phyloP scores from a whole-genome alignment of 2,797 vertebrate species.

The Babyrousa celebensis region DNA sequence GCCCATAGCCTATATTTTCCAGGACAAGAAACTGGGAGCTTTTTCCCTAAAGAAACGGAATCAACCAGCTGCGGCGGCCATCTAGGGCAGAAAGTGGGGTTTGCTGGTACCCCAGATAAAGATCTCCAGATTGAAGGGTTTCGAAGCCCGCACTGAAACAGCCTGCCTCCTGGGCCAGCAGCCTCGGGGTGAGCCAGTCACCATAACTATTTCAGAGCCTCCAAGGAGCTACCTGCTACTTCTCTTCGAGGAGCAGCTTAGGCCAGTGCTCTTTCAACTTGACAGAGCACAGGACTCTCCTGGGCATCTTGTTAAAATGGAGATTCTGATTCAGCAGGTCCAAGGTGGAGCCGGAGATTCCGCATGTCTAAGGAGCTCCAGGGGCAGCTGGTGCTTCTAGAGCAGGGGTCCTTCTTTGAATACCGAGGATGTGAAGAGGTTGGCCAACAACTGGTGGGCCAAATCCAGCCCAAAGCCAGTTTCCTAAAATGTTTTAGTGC shows the following conservation, averaged over 20 bases:
- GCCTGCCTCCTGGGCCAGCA: not conserved
- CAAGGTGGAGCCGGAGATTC: not conserved
- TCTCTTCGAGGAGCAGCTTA: slow-evolving; percentile 25
- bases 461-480: not conserved
- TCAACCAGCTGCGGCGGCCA: not conserved
- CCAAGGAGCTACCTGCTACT: not conserved
- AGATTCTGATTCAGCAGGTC: not conserved
- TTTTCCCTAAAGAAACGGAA: slow-evolving; percentile 1
- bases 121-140: not conserved
- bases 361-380: not conserved
- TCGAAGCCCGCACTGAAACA: not conserved
- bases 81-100: not conserved
- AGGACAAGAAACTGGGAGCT: not conserved
- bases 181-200: not conserved
- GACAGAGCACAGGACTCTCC: not conserved
- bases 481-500: slow-evolving; percentile 45
- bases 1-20: not conserved
- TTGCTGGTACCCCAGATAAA: not conserved
- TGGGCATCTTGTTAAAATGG: not conserved
- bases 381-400: not conserved
- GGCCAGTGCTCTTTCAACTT: not conserved
- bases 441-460: not conserved
- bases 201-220: not conserved
- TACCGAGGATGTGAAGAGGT: not conserved
- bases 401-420: not conserved